Evolutionary conservation across 2,113 vertebrate genomes (phyloP).

Genomic region (Cathartes aura): DNA sequence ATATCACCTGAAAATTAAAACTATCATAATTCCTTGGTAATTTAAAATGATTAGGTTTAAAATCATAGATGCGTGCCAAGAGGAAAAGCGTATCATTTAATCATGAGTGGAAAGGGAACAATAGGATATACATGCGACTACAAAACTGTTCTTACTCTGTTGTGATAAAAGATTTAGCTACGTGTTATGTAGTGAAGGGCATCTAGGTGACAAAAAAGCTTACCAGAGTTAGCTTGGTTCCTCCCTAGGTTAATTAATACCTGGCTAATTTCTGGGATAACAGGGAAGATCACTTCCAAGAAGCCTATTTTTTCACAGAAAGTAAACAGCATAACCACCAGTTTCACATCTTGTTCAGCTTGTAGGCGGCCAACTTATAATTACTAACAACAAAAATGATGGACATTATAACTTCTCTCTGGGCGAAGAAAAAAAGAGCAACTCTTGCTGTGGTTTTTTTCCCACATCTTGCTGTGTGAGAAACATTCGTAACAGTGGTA

Average conservation of each 20-base stretch:
- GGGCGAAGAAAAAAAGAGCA: background rate
- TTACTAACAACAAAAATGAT: background rate
- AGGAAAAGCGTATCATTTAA: background rate
- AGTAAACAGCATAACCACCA: background rate
- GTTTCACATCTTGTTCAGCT: background rate
- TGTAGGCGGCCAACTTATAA: background rate
- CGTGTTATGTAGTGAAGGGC: background rate
- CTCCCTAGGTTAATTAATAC: background rate
- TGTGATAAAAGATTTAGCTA: background rate
- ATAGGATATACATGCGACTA: rapidly evolving
- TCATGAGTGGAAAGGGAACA: background rate
- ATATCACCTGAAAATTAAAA: background rate
- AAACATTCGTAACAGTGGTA: background rate
- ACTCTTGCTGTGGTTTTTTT: background rate
- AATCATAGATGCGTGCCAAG: background rate
- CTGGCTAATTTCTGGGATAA: background rate
- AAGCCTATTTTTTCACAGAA: background rate
- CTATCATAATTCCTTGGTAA: background rate
- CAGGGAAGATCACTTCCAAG: background rate
- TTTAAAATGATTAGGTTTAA: background rate
- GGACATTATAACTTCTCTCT: background rate
- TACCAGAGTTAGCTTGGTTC: background rate
- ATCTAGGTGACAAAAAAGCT: background rate
- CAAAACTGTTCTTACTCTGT: background rate
- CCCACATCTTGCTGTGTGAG: background rate